Evolutionary conservation across 2,797 vertebrate genomes (phyloP), one percentile per base, ranked within the genome.

Genomic region (Orientallactaga sibirica): DNA sequence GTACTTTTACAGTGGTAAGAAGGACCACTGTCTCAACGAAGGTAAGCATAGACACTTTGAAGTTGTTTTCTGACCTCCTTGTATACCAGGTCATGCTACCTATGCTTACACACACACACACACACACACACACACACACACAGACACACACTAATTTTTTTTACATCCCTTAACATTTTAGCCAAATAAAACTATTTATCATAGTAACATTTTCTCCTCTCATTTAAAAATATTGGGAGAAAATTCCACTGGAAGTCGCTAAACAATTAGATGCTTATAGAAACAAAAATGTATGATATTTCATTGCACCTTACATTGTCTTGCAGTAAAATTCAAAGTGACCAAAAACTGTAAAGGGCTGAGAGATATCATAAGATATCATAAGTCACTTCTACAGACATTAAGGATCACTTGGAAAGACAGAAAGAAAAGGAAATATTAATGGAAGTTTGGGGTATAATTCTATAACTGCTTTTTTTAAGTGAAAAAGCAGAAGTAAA

Each of bases 201-300:
- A 62, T 58, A 88, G 33, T 78, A 66, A 73, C 43, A 33, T 77
- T 75, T 48, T 86, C 25, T 84, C 12, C 22, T 90, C 92, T 15
- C 22, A 78, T 41, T 82, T 70, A 88, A 93, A 87, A 93, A 82
- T 75, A 79, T 25, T 74, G n/a, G 52, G 84, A 82, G 71, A 78
- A 91, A 91, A 55, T 62, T 73, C 5, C 11, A 86, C 7, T 82
- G 16, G 76, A 52, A 92, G 52, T 90, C 3, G 16, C 64, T 78
- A 78, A 10, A 88, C 52, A 86, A 73, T 95, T 77, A 78, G 11
- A 48, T 62, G 33, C 80, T 77, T 2, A 58, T 66, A 48, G 55
- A 88, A 88, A 92, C 0, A 62, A 43, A 37, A 61, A 80, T 67
- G 43, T 73, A 71, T 76, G 74, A 43, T 16, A 76, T 24, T 68